Evolutionary conservation across 2,888 invertebrate genomes (phyloP).

Genomic region (Gortyna flavago): DNA sequence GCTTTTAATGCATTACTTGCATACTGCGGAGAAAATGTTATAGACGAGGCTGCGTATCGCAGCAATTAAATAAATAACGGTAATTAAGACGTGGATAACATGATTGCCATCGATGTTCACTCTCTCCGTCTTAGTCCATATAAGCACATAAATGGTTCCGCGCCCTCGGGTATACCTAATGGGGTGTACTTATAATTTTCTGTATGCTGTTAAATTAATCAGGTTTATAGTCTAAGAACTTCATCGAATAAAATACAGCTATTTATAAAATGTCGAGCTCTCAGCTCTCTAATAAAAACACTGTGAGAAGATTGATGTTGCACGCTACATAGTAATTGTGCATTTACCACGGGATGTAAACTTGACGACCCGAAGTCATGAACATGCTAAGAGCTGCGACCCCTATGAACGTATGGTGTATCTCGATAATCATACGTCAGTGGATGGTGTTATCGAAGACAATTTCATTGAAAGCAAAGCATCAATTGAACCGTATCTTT

Average conservation of each 20-base stretch:
- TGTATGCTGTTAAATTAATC: slow-evolving; percentile 51
- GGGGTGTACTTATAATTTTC: slow-evolving; percentile 56
- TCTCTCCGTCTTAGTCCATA: slow-evolving; percentile 52
- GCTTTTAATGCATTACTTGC: slow-evolving; percentile 61
- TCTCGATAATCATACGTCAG: slow-evolving; percentile 63
- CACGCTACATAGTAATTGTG: slow-evolving; percentile 67
- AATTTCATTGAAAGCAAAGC: slow-evolving; percentile 68
- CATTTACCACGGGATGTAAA: slow-evolving; percentile 66
- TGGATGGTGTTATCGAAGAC: slow-evolving; percentile 55
- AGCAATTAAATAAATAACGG: slow-evolving; percentile 67
- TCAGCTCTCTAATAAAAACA: slow-evolving; percentile 53
- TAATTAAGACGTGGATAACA: slow-evolving; percentile 62
- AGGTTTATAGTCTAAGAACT: slow-evolving; percentile 44
- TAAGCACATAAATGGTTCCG: slow-evolving; percentile 59
- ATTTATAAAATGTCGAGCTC: slow-evolving; percentile 43
- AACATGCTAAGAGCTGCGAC: slow-evolving; percentile 54
- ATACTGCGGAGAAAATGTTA: slow-evolving; percentile 64
- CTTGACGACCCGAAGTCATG: slow-evolving; percentile 64
- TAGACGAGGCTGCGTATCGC: slow-evolving; percentile 62
- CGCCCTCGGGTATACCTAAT: slow-evolving; percentile 43
- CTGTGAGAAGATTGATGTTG: slow-evolving; percentile 63
- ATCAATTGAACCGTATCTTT: slow-evolving; percentile 74
- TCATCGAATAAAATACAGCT: slow-evolving; percentile 28
- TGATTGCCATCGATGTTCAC: slow-evolving; percentile 59
- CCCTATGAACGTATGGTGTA: slow-evolving; percentile 43